Percentiles rank a stretch among this genome's conserved stretches.
phyloP scores from a whole-genome alignment of 2,888 invertebrate genomes.

The Pollenia labialis region DNA sequence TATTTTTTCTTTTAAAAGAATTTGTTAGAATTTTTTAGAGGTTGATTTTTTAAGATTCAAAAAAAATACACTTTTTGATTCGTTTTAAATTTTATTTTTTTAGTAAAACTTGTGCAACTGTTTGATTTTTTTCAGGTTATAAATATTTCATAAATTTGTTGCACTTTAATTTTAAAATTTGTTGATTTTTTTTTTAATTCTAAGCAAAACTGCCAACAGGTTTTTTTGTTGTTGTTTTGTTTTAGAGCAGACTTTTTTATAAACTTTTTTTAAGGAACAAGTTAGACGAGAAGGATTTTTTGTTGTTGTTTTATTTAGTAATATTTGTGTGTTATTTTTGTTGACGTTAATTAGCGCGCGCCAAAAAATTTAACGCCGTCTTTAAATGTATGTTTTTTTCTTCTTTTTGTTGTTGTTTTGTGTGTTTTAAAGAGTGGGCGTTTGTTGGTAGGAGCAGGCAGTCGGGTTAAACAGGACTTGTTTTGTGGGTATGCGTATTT shows the following conservation, averaged over 20 bases:
- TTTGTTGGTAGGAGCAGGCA: slow-evolving; percentile 43
- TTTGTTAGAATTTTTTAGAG: neutral
- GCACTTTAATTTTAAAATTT: slow-evolving; percentile 7
- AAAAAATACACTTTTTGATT: too few species aligned
- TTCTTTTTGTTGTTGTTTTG: neutral
- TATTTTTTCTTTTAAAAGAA: neutral
- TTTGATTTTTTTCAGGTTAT: too few species aligned
- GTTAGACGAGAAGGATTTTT: slow-evolving; percentile 49
- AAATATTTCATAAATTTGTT: slow-evolving; percentile 2
- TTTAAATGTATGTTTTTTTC: slow-evolving; percentile 45
- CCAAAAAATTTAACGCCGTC: slow-evolving; percentile 58
- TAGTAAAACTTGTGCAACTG: too few species aligned
- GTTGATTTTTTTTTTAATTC: slow-evolving; percentile 27
- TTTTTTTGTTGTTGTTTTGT: slow-evolving; percentile 46
- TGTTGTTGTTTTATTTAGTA: slow-evolving; percentile 50
- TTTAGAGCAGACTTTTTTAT: slow-evolving; percentile 1
- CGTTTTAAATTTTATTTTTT: too few species aligned
- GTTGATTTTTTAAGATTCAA: too few species aligned
- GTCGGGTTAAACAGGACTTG: neutral
- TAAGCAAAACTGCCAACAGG: slow-evolving; percentile 63
- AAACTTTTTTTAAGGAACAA: slow-evolving; percentile 50
- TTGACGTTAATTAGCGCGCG: slow-evolving; percentile 76
- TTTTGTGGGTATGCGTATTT: slow-evolving; percentile 68
- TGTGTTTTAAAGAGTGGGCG: slow-evolving; percentile 11
- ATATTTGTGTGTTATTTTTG: slow-evolving; percentile 57